phyloP scores from a whole-genome alignment of 2,888 invertebrate species.

The Ormyrus nitidulus region DNA sequence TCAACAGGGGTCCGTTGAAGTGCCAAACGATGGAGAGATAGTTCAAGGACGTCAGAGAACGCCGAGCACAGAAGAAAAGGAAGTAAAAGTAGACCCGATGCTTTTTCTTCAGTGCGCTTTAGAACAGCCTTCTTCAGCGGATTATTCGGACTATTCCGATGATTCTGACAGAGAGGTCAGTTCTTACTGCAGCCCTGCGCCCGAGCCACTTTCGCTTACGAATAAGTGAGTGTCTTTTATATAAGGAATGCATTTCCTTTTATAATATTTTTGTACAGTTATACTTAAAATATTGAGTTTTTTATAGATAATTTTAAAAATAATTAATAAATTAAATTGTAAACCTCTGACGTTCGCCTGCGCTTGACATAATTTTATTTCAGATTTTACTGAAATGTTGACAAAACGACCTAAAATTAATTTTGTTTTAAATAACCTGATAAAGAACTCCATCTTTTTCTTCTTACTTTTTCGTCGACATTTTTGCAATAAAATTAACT shows the following conservation, averaged over 20 bases:
- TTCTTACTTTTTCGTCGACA: too few relatives aligned
- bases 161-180: conserved; percentile 54
- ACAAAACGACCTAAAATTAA: neutral
- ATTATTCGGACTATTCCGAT: conserved; percentile 69
- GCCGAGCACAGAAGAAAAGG: conserved; percentile 78
- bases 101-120: conserved; percentile 80
- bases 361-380: neutral
- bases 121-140: conserved; percentile 73
- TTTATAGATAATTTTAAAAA: too few relatives aligned
- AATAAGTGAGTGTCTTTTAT: conserved; percentile 62
- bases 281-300: too few relatives aligned
- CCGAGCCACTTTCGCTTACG: conserved; percentile 60
- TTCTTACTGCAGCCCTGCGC: conserved; percentile 21
- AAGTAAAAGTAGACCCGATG: conserved; percentile 84
- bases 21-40: conserved; percentile 65
- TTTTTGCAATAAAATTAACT: too few relatives aligned
- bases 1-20: conserved; percentile 67
- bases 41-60: conserved; percentile 58
- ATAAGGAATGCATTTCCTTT: too few relatives aligned
- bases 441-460: too few relatives aligned
- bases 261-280: too few relatives aligned
- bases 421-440: too few relatives aligned
- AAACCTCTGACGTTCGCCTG: too few relatives aligned
- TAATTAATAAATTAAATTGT: too few relatives aligned
- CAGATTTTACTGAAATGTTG: neutral